Percentiles rank a stretch among this genome's conserved stretches.
Conservation (phyloP, 2,888 invertebrate species). For the Embidobia sp. region DNA sequence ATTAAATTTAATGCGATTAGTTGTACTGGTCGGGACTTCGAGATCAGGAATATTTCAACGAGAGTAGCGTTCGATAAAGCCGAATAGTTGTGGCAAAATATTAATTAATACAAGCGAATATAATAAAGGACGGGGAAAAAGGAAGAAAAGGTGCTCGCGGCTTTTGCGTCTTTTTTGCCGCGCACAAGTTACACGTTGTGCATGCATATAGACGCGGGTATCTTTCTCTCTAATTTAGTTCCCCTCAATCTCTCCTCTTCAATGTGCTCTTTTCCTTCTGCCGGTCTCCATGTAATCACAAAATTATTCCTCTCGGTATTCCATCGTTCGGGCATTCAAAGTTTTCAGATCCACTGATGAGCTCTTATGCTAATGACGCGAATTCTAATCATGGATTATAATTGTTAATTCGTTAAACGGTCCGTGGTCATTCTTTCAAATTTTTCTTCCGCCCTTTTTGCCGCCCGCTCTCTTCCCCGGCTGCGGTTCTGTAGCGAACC, state of each 20-base stretch:
- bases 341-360: conserved; percentile 73
- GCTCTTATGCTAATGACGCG: conserved; percentile 76
- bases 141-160: conserved; percentile 2
- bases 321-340: conserved; percentile 70
- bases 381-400: conserved; percentile 79
- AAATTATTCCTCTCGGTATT: conserved; percentile 72
- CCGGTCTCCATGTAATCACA: conserved; percentile 59
- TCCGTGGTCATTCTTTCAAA: conserved; percentile 67
- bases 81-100: too few relatives aligned
- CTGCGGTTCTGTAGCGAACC: background rate
- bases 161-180: conserved; percentile 12
- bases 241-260: conserved; percentile 63
- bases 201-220: conserved; percentile 58
- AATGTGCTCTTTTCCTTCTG: conserved; percentile 62
- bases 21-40: too few relatives aligned
- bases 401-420: conserved; percentile 80
- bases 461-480: too few relatives aligned
- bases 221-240: conserved; percentile 64
- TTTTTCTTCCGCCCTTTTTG: conserved; percentile 26
- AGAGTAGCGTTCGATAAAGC: too few relatives aligned
- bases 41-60: too few relatives aligned
- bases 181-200: conserved; percentile 39
- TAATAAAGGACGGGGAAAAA: too few relatives aligned
- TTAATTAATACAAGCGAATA: too few relatives aligned
- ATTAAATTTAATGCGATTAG: too few relatives aligned